Base-by-base conservation (phyloP, 2,888 invertebrate genomes). In the Cheilosia variabilis region DNA sequence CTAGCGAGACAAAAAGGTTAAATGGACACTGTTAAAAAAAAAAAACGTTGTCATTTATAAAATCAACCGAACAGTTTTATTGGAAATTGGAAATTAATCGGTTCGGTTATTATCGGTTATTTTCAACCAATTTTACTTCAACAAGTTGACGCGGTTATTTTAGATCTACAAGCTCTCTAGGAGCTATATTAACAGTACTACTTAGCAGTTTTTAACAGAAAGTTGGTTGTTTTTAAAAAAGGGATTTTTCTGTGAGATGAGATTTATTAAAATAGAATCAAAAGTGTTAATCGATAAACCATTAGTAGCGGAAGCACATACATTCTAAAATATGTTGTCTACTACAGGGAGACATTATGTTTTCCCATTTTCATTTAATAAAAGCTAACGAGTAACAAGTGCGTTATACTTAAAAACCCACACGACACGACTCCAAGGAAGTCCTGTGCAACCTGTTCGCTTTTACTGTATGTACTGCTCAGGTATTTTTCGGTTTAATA, bases 341-440 rank as follows among this genome's bases (percentile, higher is more conserved):
- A 31, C 34, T 9, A 15, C 1, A 4, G 9, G 9, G 31, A 55
- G 5, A 31, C 17, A 27, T 34, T 55, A 34, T 4, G n/a, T 34
- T 55, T 34, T 55, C 27, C 3, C 34, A 34, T 55, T 55, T 55
- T 4, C 55, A 34, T 55, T 34, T 55, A 10, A 34, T 31, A 4
- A 17, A 55, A 55, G 17, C n/a, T 55, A 55, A 55, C 27, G 34
- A 55, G 55, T 9, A 31, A 31, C 55, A 31, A 17, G 27, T 17
- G 55, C n/a, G n/a, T 34, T 7, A 9, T n/a, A 27, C 7, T 17
- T 15, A 31, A 17, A n/a, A 31, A 34, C 17, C 15, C 13, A 55
- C 15, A 17, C 27, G 4, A 31, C 13, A 27, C 31, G n/a, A 55
- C n/a, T 19, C 9, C 31, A 15, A 7, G 15, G 17, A n/a, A 27